phyloP scores from a whole-genome alignment of 2,113 vertebrate species.

The Paraplagusia blochii region DNA sequence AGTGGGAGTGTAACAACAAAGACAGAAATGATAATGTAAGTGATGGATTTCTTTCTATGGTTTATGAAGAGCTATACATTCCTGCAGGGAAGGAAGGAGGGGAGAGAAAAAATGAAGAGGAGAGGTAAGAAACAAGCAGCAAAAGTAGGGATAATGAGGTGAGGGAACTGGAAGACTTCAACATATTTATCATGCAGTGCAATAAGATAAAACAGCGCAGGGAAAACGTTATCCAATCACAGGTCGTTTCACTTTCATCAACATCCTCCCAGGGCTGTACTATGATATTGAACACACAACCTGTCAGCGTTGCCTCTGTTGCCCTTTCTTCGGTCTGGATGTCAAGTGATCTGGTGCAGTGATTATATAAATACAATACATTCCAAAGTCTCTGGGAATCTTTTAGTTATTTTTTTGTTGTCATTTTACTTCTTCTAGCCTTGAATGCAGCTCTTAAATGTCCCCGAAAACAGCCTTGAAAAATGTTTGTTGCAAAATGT shows the following conservation, averaged over 20 bases:
- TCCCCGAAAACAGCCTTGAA: too few species aligned
- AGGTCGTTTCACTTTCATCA: not conserved
- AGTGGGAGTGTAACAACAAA: conserved; percentile 27
- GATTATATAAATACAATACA: not conserved
- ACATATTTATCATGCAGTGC: not conserved
- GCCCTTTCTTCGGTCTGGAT: not conserved
- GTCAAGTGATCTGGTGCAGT: not conserved
- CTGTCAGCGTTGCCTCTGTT: not conserved
- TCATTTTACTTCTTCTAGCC: too few species aligned
- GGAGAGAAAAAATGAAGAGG: not conserved
- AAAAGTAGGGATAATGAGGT: not conserved
- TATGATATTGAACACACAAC: not conserved
- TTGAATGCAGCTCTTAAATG: too few species aligned
- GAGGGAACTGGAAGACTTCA: not conserved
- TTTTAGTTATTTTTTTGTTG: too few species aligned
- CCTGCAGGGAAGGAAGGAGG: not conserved
- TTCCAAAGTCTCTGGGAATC: too few species aligned
- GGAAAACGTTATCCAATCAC: not conserved
- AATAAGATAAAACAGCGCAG: not conserved
- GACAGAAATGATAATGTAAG: conserved; percentile 56
- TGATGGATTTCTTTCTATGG: conserved; percentile 53
- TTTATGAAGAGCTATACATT: conserved; percentile 42
- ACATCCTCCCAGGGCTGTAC: not conserved
- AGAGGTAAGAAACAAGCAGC: not conserved
- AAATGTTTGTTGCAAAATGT: too few species aligned